Evolutionary conservation across 1,140 invertebrate genomes (phyloP).

Genomic region (Penaeus japonicus): DNA sequence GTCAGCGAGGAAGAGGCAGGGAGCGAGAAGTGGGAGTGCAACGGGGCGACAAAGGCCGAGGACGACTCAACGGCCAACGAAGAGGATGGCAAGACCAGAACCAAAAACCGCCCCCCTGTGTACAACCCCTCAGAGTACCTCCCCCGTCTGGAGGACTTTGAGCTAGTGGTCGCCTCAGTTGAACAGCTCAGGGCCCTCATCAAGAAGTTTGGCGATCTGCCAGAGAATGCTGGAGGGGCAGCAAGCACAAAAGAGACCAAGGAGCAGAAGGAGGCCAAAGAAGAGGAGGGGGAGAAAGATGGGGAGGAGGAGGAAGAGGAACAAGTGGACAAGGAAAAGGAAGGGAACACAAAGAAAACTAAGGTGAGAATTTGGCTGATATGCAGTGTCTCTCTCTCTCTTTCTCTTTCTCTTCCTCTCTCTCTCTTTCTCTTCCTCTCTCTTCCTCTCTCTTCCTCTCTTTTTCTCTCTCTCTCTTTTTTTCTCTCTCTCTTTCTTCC

Average conservation of each 20-base stretch:
- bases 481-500: too few species aligned
- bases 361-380: too few species aligned
- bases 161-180: conserved; percentile 37
- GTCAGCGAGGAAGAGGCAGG: not conserved
- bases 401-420: too few species aligned
- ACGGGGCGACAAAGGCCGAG: not conserved
- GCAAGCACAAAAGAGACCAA: not conserved
- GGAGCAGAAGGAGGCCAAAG: not conserved
- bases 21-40: not conserved
- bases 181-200: conserved; percentile 36
- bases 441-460: too few species aligned
- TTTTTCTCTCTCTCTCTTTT: too few species aligned
- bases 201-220: conserved; percentile 45
- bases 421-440: too few species aligned
- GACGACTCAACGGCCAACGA: not conserved
- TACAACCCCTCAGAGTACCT: conserved; percentile 29
- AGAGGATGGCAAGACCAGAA: not conserved
- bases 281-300: not conserved
- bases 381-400: too few species aligned
- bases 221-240: not conserved
- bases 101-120: conserved; percentile 3
- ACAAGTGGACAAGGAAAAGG: not conserved
- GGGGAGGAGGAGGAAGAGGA: too few species aligned
- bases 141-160: conserved; percentile 38
- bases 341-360: not conserved